Conservation (phyloP, 2,113 vertebrate species). For the Desmodus rotundus region DNA sequence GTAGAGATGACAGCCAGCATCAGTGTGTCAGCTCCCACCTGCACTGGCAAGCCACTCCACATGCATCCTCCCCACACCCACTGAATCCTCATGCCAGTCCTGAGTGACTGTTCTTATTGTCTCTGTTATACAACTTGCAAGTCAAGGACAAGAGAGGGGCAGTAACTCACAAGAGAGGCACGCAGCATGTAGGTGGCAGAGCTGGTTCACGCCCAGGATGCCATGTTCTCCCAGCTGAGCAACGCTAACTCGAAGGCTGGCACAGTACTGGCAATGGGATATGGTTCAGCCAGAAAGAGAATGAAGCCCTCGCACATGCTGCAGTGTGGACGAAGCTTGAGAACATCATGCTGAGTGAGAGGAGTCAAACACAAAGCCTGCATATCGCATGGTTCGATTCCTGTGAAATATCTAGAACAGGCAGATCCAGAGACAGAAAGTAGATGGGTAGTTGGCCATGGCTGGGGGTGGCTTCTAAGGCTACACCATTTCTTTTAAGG, state of each 20-base stretch:
- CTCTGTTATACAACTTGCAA: accelerated
- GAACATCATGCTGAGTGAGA: accelerated
- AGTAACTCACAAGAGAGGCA: background rate
- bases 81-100: accelerated
- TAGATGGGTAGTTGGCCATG: accelerated
- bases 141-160: background rate
- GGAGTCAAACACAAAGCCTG: background rate
- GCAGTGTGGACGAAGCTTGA: accelerated
- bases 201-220: background rate
- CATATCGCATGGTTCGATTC: accelerated
- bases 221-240: background rate
- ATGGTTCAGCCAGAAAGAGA: background rate
- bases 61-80: too few species aligned
- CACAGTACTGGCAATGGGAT: accelerated
- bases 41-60: accelerated
- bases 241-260: background rate
- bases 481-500: accelerated
- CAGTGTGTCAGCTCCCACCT: accelerated
- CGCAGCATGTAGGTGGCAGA: accelerated
- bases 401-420: accelerated
- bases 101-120: background rate
- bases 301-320: accelerated
- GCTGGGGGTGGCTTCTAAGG: background rate
- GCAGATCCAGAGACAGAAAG: background rate
- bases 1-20: background rate